Conservation (phyloP, 1,140 invertebrate genomes). For the Drosophila rufa region DNA sequence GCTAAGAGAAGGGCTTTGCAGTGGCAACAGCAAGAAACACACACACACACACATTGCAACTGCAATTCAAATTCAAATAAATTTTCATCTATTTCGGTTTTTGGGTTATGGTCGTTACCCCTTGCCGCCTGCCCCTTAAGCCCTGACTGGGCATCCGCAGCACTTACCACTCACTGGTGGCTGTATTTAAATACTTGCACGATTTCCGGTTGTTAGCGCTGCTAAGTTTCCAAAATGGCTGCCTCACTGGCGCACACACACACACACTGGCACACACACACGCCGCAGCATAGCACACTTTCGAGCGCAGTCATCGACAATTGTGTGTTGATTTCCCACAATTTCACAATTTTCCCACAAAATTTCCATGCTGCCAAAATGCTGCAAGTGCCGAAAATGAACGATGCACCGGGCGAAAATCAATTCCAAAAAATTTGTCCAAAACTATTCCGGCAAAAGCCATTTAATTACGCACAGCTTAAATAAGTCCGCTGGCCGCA, state of each 20-base stretch:
- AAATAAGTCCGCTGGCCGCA: background rate
- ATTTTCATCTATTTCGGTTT: constrained; percentile 79
- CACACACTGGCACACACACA: constrained; percentile 7
- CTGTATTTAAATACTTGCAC: constrained; percentile 80
- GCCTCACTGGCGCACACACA: constrained; percentile 35
- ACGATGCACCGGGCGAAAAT: constrained; percentile 13
- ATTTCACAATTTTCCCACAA: constrained; percentile 28
- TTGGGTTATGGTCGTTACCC: constrained; percentile 55
- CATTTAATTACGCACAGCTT: constrained; percentile 4
- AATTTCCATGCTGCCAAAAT: constrained; percentile 15
- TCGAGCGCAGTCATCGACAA: constrained; percentile 48
- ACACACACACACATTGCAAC: constrained; percentile 12
- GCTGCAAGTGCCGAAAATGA: background rate
- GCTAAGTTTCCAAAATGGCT: constrained; percentile 76
- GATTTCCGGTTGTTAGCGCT: constrained; percentile 80
- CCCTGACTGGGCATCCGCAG: constrained; percentile 30
- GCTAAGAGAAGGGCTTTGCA: background rate
- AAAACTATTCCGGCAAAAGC: constrained; percentile 3
- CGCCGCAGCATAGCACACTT: constrained; percentile 57
- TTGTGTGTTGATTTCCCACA: constrained; percentile 25
- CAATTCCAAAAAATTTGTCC: constrained; percentile 8
- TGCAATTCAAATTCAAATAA: constrained; percentile 74
- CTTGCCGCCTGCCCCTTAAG: constrained; percentile 2
- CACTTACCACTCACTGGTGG: constrained; percentile 66
- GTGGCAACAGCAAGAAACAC: background rate